These are phyloP conservation scores for Caenorhabditis sp. DNA, from an alignment of 2,888 invertebrate genomes.

Conservation along the genomic window DNA sequence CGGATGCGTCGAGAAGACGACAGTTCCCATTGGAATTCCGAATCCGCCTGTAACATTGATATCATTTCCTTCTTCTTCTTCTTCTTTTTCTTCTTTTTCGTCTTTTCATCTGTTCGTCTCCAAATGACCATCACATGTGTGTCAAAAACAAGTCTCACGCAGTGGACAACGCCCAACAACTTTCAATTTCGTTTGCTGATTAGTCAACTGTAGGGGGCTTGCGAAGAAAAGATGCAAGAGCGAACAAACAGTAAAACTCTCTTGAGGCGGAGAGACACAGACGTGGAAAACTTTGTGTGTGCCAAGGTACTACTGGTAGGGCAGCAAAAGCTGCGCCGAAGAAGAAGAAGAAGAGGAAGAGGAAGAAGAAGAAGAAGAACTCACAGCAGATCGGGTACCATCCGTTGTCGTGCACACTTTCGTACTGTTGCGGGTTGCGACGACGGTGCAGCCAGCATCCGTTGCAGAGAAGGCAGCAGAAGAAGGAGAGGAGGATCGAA, in stretches of 20 bases:
- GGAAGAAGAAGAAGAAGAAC: conserved; percentile 30
- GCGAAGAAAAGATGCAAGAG: conserved; percentile 1
- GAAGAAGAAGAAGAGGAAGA: neutral
- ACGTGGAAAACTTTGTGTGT: conserved; percentile 5
- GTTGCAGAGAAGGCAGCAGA: conserved; percentile 77
- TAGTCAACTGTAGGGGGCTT: conserved; percentile 30
- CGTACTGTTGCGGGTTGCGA: conserved; percentile 77
- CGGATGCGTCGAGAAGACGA: conserved; percentile 78
- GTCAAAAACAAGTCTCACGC: conserved; percentile 20
- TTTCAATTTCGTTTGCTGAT: conserved; percentile 40
- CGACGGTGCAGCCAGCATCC: conserved; percentile 78
- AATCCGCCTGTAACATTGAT: conserved; percentile 72
- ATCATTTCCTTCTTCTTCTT: neutral
- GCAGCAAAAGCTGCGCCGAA: neutral
- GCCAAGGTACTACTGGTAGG: conserved; percentile 39
- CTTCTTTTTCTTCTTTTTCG: neutral
- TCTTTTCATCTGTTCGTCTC: conserved; percentile 3
- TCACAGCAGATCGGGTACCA: conserved; percentile 78
- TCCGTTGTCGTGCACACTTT: conserved; percentile 73
- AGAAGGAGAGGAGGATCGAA: conserved; percentile 74
- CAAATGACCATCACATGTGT: conserved; percentile 43
- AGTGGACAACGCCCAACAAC: conserved; percentile 44
- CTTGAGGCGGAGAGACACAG: conserved; percentile 16
- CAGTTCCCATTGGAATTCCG: conserved; percentile 77
- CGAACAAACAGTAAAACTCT: conserved; percentile 42